Conservation (phyloP, 2,888 invertebrate species). For the Ochlodes sylvanus region DNA sequence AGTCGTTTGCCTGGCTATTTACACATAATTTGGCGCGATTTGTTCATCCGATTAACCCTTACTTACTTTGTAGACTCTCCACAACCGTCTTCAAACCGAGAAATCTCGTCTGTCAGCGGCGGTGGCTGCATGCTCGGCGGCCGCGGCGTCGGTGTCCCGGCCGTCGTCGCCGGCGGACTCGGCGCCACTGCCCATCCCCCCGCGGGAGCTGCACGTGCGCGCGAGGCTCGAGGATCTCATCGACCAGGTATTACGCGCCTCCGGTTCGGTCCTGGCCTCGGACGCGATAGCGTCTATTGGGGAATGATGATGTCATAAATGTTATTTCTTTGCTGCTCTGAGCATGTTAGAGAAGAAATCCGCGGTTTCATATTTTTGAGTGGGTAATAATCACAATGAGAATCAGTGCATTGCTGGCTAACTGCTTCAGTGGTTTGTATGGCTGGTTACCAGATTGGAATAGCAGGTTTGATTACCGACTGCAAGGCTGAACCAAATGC, state of each 20-base stretch:
- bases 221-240: conserved; percentile 95
- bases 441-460: no score
- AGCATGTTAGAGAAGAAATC: no score
- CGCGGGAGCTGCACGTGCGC: conserved; percentile 93
- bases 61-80: conserved; percentile 80
- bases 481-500: no score
- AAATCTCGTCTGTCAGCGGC: conserved; percentile 94
- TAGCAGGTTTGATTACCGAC: no score
- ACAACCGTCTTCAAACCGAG: conserved; percentile 95
- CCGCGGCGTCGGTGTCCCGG: conserved; percentile 95
- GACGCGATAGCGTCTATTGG: conserved; percentile 50
- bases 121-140: conserved; percentile 96
- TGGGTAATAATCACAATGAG: no score
- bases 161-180: conserved; percentile 96
- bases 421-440: no score
- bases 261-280: conserved; percentile 55
- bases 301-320: neutral
- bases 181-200: conserved; percentile 93
- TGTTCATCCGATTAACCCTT: no score
- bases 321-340: conserved; percentile 2
- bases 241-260: conserved; percentile 90
- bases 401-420: no score
- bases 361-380: no score
- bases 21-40: no score
- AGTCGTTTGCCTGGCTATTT: no score